Base-by-base conservation (phyloP, 2,888 invertebrate species). In the Eristalinus aeneus region DNA sequence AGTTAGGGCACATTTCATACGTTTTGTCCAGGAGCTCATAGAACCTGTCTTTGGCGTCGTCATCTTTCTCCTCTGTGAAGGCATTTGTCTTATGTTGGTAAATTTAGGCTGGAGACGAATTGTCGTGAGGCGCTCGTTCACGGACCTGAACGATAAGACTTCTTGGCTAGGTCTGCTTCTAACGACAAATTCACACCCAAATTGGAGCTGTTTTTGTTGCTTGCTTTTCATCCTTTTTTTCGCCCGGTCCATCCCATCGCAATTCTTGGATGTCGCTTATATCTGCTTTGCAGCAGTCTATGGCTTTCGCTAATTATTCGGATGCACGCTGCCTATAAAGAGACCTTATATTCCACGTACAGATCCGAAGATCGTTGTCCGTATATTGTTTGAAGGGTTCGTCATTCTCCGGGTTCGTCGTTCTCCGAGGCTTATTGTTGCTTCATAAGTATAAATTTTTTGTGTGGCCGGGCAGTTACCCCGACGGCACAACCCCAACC, bases 351-450 rank as follows among this genome's bases (percentile, higher is more conserved):
- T 60, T 71, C 71, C 23, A 71, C 60, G 60, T 71, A 22, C 71
- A 71, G 58, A 46, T 58, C 46, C 58, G 58, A 71, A 71, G 22
- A 12, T 71, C 71, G 39, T 69, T 69, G 69, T 71, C 58, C 34
- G 22, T 58, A 27, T 27, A 27, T 8, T 56, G 36, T 58, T 39
- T 58, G 58, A 22, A 6, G 31, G 34, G 69, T 27, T 69, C 56
- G 22, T 32, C 69, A 69, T 27, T n/a, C n/a, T n/a, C n/a, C n/a
- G n/a, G n/a, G n/a, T n/a, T 27, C 27, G 5, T 27, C 27, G 2
- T 2, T 27, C 5, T 27, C 27, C 27, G 27, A 27, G 27, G 27
- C 27, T 27, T 27, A 5, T 27, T 27, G 27, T 27, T 27, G 27
- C 27, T 27, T 27, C 5, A 5, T 27, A 3, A 27, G 2, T 27